Conservation (phyloP, 2,888 invertebrate genomes). For the Meganola albula region DNA sequence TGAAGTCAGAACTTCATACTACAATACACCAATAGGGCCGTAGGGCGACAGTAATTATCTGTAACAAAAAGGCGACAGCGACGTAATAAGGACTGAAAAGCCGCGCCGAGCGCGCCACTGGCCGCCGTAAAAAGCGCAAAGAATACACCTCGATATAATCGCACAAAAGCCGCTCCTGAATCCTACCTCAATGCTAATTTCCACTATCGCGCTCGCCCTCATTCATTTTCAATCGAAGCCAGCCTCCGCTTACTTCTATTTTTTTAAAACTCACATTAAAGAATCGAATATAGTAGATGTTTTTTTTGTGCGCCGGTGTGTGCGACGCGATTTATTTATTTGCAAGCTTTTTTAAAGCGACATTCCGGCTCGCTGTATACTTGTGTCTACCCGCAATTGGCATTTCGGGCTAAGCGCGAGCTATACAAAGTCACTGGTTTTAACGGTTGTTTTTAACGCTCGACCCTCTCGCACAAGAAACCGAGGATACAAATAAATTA, state of each 20-base stretch:
- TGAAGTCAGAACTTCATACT: background rate
- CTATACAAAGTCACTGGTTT: conserved; percentile 74
- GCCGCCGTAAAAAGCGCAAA: conserved; percentile 75
- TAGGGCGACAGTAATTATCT: conserved; percentile 63
- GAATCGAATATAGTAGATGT: conserved; percentile 75
- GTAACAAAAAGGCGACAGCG: conserved; percentile 67
- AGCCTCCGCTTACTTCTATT: conserved; percentile 70
- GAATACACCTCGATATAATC: conserved; percentile 78
- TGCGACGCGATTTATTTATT: conserved; percentile 78
- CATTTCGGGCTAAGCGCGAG: conserved; percentile 75
- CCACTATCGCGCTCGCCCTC: conserved; percentile 77
- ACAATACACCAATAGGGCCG: conserved; percentile 35
- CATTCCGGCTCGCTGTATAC: conserved; percentile 77
- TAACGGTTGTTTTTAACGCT: conserved; percentile 78
- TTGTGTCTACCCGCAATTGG: conserved; percentile 77
- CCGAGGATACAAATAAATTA: conserved; percentile 77
- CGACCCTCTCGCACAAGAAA: conserved; percentile 68
- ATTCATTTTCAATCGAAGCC: conserved; percentile 77
- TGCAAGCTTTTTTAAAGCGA: conserved; percentile 75
- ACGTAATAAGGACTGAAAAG: conserved; percentile 67
- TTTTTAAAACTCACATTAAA: conserved; percentile 75
- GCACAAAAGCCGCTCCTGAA: conserved; percentile 76
- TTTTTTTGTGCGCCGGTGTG: conserved; percentile 67
- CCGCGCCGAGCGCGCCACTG: conserved; percentile 53
- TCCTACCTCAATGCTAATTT: conserved; percentile 78